These are phyloP conservation scores for Eciton burchellii DNA, from an alignment of 1,140 invertebrate species.

Conservation along the genomic window DNA sequence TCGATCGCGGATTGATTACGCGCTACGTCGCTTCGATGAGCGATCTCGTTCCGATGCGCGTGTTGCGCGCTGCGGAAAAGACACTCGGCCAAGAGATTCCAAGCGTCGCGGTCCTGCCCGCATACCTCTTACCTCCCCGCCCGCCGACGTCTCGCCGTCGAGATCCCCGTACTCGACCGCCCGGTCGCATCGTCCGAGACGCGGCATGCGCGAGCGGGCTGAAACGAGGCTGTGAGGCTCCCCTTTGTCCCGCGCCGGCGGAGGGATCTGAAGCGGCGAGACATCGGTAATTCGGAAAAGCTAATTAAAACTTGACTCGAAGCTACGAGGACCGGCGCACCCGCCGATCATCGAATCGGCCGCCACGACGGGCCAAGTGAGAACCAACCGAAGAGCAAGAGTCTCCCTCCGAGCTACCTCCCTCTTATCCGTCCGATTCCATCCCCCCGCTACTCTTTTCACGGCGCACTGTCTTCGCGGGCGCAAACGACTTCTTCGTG, in stretches of 20 bases:
- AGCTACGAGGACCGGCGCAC: slow-evolving; percentile 67
- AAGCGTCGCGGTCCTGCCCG: slow-evolving; percentile 27
- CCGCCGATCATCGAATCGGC: slow-evolving; percentile 70
- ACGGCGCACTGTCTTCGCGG: slow-evolving; percentile 68
- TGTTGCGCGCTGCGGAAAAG: no score
- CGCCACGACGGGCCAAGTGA: slow-evolving; percentile 74
- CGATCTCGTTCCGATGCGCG: no score
- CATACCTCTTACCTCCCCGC: no score
- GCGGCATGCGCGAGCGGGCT: slow-evolving; percentile 39
- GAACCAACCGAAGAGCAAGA: slow-evolving; percentile 72
- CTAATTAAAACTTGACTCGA: slow-evolving; percentile 81
- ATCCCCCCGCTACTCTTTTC: slow-evolving; percentile 71
- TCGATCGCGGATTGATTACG: neutral
- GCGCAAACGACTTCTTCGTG: slow-evolving; percentile 69
- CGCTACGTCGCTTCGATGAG: no score
- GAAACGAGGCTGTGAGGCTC: slow-evolving; percentile 54
- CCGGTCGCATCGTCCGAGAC: slow-evolving; percentile 73
- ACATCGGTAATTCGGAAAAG: slow-evolving; percentile 81
- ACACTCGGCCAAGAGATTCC: neutral
- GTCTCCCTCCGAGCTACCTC: slow-evolving; percentile 67
- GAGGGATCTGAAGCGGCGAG: slow-evolving; percentile 70
- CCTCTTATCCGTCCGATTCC: slow-evolving; percentile 67
- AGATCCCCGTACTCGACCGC: slow-evolving; percentile 60
- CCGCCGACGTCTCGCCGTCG: slow-evolving; percentile 63
- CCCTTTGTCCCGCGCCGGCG: slow-evolving; percentile 69